Base-by-base conservation (phyloP, 1,140 invertebrate genomes). In the Bombus breviceps region DNA sequence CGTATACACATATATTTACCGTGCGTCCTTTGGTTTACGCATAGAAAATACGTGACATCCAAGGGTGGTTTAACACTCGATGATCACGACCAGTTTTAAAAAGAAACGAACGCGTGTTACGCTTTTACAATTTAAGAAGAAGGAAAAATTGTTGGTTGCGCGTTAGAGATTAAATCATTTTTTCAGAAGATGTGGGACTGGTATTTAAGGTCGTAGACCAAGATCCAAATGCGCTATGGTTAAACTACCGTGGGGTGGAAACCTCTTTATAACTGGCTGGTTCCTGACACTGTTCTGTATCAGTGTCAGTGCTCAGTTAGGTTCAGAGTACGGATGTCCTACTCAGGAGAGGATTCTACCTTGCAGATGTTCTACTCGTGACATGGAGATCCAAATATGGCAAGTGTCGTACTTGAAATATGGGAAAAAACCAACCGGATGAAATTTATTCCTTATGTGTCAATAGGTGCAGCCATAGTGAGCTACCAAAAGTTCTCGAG, bases 391-490 rank as follows among this genome's bases (percentile, higher is more conserved):
- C 87, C 97, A 97, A 94, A 97, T 97, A 94, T 97, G 97, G 97
- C 97, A 95, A 93, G 90, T 77, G 84, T 69, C n/a, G 2, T 3
- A 5, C 15, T 82, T 47, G 3, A 9, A n/a, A 74, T 64, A 13
- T 25, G 25, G 18, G 10, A 6, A 0, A 57, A 34, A 53, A 0
- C 5, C 28, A 22, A 5, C 43, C 4, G 15, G 18, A 25, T 53
- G 1, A 39, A 25, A 66, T 25, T 66, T 2, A 53, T 74, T 41
- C 2, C 25, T 32, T 5, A 6, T 74, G 3, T 39, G 77, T 15
- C 34, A 66, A 53, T 57, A 98, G 98, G 98, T 98, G 98, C 92
- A 98, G 97, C 64, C 97, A 98, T 94, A 98, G 97, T 95, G 98
- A 98, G 89, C 95, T 98, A 80, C 96, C 96, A 2, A 96, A 96